Percentiles rank a stretch among this genome's conserved stretches.
Conservation (phyloP, 1,140 invertebrate species). For the Brachionus angularis region DNA sequence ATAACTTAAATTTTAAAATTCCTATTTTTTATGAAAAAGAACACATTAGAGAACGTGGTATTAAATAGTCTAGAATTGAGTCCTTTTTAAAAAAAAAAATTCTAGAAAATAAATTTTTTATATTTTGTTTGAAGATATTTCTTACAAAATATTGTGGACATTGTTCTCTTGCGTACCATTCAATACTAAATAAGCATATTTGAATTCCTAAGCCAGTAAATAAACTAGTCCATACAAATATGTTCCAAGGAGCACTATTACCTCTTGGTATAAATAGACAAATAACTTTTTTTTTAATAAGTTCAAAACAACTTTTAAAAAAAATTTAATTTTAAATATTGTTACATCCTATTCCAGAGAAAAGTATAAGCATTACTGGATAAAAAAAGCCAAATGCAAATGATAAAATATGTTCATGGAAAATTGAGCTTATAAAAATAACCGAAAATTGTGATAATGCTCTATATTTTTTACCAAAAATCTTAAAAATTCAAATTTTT, state of each 20-base stretch:
- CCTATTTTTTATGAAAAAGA: not conserved
- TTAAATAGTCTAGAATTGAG: conserved; percentile 27
- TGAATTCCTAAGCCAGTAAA: conserved; percentile 71
- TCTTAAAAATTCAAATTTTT: not conserved
- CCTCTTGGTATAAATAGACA: conserved; percentile 49
- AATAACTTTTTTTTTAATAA: conserved; percentile 54
- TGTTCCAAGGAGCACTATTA: conserved; percentile 63
- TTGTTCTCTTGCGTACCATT: conserved; percentile 76
- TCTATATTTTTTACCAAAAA: conserved; percentile 59
- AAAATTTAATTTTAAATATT: not conserved
- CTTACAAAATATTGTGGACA: conserved; percentile 61
- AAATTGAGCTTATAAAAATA: conserved; percentile 65
- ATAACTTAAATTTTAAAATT: not conserved
- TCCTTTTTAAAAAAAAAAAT: not conserved
- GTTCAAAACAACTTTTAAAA: conserved; percentile 43
- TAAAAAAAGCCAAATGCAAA: conserved; percentile 77
- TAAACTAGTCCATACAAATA: conserved; percentile 75
- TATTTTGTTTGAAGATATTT: not conserved
- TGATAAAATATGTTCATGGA: conserved; percentile 79
- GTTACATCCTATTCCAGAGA: conserved; percentile 56
- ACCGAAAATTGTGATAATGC: conserved; percentile 60
- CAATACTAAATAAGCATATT: conserved; percentile 74
- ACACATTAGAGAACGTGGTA: conserved; percentile 25
- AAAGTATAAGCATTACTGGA: conserved; percentile 71
- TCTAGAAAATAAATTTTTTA: not conserved